A percentile compares a stretch with the other conserved stretches of the same genome.
phyloP scores from a whole-genome alignment of 2,888 invertebrate species.

The Leucozona laternaria region DNA sequence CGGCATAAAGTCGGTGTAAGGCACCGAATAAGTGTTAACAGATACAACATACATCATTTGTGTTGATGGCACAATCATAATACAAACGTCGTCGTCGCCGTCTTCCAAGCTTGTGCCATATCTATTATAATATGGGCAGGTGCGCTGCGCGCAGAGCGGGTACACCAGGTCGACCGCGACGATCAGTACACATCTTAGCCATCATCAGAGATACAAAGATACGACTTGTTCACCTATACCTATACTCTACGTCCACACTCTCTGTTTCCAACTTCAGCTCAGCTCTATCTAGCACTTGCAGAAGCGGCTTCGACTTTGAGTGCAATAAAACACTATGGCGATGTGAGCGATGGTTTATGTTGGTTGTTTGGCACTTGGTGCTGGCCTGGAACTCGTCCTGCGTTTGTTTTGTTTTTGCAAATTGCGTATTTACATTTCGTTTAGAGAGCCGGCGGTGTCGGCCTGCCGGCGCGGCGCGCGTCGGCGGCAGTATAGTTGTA shows the following conservation, averaged over 20 bases:
- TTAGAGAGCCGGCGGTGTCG: slow-evolving; percentile 42
- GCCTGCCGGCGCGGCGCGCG: neutral
- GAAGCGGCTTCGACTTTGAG: slow-evolving; percentile 58
- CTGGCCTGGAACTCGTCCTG: slow-evolving; percentile 59
- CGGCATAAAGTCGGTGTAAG: slow-evolving; percentile 55
- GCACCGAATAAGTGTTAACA: slow-evolving; percentile 71
- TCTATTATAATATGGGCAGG: slow-evolving; percentile 58
- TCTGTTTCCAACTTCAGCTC: neutral
- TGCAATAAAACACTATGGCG: slow-evolving; percentile 50
- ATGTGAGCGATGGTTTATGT: slow-evolving; percentile 68
- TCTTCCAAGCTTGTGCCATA: slow-evolving; percentile 32
- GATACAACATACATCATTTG: slow-evolving; percentile 75
- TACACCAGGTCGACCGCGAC: slow-evolving; percentile 63
- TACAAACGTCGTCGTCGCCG: slow-evolving; percentile 31
- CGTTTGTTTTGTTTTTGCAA: slow-evolving; percentile 69
- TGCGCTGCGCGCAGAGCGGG: slow-evolving; percentile 17
- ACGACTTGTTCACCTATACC: slow-evolving; percentile 22
- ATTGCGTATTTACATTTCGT: slow-evolving; percentile 74
- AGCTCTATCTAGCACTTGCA: neutral
- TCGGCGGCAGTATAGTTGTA: slow-evolving; percentile 20
- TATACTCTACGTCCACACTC: neutral
- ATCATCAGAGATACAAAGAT: slow-evolving; percentile 31
- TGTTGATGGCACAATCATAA: slow-evolving; percentile 72
- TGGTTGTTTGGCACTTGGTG: slow-evolving; percentile 63
- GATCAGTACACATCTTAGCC: slow-evolving; percentile 55